These are phyloP conservation scores for Hyppa rectilinea DNA, from an alignment of 2,888 invertebrate genomes.

Conservation along the genomic window DNA sequence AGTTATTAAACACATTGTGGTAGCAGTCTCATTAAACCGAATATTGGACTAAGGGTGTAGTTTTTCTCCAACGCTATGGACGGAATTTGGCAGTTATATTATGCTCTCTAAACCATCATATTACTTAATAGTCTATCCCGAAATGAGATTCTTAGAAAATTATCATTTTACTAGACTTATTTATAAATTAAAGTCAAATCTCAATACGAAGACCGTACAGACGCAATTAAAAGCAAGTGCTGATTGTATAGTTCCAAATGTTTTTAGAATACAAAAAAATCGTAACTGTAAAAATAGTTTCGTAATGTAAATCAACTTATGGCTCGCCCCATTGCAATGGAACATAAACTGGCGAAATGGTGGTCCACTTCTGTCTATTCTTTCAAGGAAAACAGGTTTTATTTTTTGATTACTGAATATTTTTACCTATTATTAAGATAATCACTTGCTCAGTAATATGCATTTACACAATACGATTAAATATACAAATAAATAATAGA, in stretches of 20 bases:
- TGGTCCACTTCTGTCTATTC: neutral
- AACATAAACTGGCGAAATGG: neutral
- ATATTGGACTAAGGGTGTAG: conserved; percentile 5
- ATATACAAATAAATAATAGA: conserved; percentile 26
- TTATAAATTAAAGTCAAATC: neutral
- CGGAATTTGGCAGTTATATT: conserved; percentile 54
- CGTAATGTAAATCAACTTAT: neutral
- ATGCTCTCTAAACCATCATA: conserved; percentile 1
- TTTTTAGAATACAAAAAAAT: neutral
- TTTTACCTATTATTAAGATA: neutral
- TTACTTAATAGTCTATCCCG: neutral
- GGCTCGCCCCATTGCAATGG: neutral
- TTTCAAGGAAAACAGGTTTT: neutral
- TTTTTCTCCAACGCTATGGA: conserved; percentile 49
- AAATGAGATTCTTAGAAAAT: conserved; percentile 4
- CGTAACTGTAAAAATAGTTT: neutral
- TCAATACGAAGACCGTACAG: neutral
- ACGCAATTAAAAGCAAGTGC: neutral
- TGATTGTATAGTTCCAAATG: neutral
- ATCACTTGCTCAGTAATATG: neutral
- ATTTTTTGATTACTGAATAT: neutral
- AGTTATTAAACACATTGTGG: conserved; percentile 8
- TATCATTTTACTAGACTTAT: neutral
- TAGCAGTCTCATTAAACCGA: conserved; percentile 37
- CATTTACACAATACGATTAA: conserved; percentile 7